Evolutionary conservation across 1,140 invertebrate genomes (phyloP), one percentile per base, ranked within the genome.

Genomic region (Trissolcus basalis): DNA sequence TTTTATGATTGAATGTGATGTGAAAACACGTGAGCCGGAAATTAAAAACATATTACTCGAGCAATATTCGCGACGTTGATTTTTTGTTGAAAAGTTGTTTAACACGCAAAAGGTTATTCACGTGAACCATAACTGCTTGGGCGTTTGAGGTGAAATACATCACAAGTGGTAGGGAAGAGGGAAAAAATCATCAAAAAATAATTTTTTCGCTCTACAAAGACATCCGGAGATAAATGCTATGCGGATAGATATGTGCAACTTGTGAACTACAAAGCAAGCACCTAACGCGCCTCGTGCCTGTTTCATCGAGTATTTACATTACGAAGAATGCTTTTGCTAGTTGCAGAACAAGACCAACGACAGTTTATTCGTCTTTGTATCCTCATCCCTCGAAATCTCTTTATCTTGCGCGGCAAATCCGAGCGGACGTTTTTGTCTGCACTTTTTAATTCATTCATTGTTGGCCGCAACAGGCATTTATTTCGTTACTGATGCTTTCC

Each of bases 241-340:
- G 63, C 71, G 19, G 63, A 67, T 74, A 56, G 53, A 68, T 74
- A 68, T 74, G 55, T 56, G 61, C 71, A 67, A 56, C 63, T 74
- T 51, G 61, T 16, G 13, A 32, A 35, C 51, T 56, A 63, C 71
- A 74, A 74, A 67, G 63, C 71, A 55, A 74, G 63, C 61, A 53
- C 16, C 61, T 63, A 3, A 13, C 43, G 49, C 44, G n/a, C n/a
- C n/a, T n/a, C 51, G 41, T n/a, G n/a, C 50, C 35, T 55, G 63
- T 74, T 68, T 67, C 58, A 74, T 74, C 50, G 58, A 58, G 50
- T 68, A 74, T 74, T 74, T 74, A 74, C 71, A 68, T 74, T 51
- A 53, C 58, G 49, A 68, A 68, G 63, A 67, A 67, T 63, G 56
- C 49, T 65, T 73, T 60, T 64, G 64, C 69, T 60, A 65, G 70